A percentile compares a stretch with the other conserved stretches of the same genome.
Evolutionary conservation across 2,888 invertebrate species (phyloP).

Genomic region (Nemotelus nigrinus): DNA sequence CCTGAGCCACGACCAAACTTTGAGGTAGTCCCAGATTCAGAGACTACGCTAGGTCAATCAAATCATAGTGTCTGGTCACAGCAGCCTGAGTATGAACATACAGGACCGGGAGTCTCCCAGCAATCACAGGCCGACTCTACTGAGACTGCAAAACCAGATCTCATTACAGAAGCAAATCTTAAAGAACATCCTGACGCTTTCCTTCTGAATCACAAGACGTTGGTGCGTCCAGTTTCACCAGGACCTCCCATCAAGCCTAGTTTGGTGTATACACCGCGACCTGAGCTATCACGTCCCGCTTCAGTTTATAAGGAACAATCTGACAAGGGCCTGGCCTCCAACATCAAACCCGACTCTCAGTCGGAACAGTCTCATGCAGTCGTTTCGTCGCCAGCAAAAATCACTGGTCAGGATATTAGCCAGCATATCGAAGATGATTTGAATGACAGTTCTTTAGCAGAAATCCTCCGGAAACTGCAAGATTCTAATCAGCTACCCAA

Average conservation of each 20-base stretch:
- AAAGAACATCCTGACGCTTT: neutral
- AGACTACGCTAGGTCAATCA: too few relatives aligned
- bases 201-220: neutral
- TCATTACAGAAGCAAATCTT: neutral
- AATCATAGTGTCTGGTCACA: too few relatives aligned
- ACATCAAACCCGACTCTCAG: slow-evolving; percentile 5
- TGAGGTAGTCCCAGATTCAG: too few relatives aligned
- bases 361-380: slow-evolving; percentile 20
- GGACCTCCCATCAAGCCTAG: neutral
- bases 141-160: neutral
- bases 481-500: slow-evolving; percentile 80
- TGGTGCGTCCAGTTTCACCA: neutral
- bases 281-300: neutral
- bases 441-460: slow-evolving; percentile 65
- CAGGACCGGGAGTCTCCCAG: too few relatives aligned
- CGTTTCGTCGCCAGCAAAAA: neutral
- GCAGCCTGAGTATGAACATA: too few relatives aligned
- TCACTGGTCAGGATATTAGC: neutral
- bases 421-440: slow-evolving; percentile 55
- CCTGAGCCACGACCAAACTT: neutral
- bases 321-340: neutral
- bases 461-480: slow-evolving; percentile 78
- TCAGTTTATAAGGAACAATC: neutral
- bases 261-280: neutral
- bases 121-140: neutral